These are phyloP conservation scores for Rapana venosa DNA, from an alignment of 2,888 invertebrate genomes.

Conservation along the genomic window DNA sequence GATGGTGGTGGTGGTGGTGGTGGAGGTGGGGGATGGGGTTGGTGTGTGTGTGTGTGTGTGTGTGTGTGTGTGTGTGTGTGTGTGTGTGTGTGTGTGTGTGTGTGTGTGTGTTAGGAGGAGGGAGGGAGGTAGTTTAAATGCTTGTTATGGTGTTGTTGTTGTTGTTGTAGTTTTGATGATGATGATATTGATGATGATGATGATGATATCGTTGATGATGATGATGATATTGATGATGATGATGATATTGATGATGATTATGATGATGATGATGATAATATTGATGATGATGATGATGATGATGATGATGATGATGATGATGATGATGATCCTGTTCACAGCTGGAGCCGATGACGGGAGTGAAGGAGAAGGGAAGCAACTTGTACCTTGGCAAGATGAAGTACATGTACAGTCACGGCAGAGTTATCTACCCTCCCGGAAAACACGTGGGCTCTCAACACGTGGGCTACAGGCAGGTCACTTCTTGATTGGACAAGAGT, in stretches of 20 bases:
- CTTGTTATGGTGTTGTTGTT: neutral
- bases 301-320: neutral
- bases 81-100: neutral
- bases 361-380: slow-evolving; percentile 33
- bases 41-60: neutral
- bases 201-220: neutral
- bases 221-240: neutral
- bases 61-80: neutral
- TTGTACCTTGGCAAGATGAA: slow-evolving; percentile 48
- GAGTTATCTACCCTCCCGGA: slow-evolving; percentile 44
- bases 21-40: neutral
- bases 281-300: neutral
- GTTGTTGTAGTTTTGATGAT: neutral
- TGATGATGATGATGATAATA: neutral
- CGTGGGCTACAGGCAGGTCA: slow-evolving; percentile 5
- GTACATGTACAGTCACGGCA: slow-evolving; percentile 49
- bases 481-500: neutral
- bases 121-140: neutral
- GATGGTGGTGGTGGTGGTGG: neutral
- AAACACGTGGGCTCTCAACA: neutral
- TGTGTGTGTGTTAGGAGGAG: neutral
- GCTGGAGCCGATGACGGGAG: slow-evolving; percentile 40
- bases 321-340: neutral
- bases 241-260: neutral
- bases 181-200: neutral